Evolutionary conservation across 2,113 vertebrate genomes (phyloP), one percentile per base, ranked within the genome.

Genomic region (Heliornis fulica): DNA sequence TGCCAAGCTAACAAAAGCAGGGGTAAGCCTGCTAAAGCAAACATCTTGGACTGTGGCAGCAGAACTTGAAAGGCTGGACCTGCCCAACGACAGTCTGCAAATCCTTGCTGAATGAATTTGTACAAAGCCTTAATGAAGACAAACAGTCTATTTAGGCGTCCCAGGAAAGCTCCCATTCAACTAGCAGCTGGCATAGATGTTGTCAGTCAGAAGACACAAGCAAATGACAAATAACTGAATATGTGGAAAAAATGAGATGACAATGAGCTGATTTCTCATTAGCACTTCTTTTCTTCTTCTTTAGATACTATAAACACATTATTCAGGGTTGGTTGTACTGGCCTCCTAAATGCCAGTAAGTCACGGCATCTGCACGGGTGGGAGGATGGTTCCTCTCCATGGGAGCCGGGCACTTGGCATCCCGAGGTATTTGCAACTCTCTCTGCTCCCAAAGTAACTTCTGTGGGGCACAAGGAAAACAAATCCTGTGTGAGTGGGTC

Each of bases 221-320:
- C 84, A 76, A 96, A 71, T 94, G 91, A 96, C 96, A 97, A 95
- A 95, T 96, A 97, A 95, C 69, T 93, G 96, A 95, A 95, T 94
- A 97, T 80, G 69, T 72, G 94, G 91, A 96, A 89, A 93, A 95
- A 97, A 94, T 69, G 82, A 89, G 80, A 97, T 83, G 94, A 97
- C 95, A 97, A 94, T 96, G 94, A 96, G 59, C 93, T 95, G 96
- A 92, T 96, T 94, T 94, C 94, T 97, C 91, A 97, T 97, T 97
- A 95, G 91, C 87, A 93, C 78, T 91, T 94, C 84, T 88, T 94
- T 97, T 97, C 76, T 94, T 94, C 65, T 95, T 87, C 86, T 87
- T 78, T 93, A 94, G 45, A 31, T 92, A 83, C 93, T 97, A 94
- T 89, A 95, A 94, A 95, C 57, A 17, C 75, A 18, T 89, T 97